phyloP scores from a whole-genome alignment of 1,140 invertebrate genomes.

The Drosophila repleta region DNA sequence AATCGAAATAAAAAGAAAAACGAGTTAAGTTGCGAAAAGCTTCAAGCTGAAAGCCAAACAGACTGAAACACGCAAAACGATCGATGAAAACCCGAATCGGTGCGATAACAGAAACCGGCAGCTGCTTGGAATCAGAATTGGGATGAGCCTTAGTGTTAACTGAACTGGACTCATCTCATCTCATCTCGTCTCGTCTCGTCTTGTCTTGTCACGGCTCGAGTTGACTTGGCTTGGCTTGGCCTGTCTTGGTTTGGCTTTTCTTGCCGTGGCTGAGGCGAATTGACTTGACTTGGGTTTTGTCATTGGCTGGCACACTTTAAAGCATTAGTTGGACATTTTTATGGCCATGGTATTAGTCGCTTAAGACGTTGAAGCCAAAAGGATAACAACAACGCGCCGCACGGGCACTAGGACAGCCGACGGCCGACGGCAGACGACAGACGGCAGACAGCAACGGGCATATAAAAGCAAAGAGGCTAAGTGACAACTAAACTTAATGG shows the following conservation, averaged over 20 bases:
- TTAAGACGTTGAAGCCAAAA: slow-evolving; percentile 82
- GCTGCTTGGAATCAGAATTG: slow-evolving; percentile 16
- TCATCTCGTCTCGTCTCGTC: slow-evolving; percentile 15
- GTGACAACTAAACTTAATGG: slow-evolving; percentile 83
- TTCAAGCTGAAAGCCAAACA: slow-evolving; percentile 78
- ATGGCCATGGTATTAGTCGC: slow-evolving; percentile 81
- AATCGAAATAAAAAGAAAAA: slow-evolving; percentile 54
- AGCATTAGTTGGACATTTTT: slow-evolving; percentile 82
- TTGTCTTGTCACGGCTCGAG: too few species aligned
- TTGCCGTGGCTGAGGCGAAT: slow-evolving; percentile 27
- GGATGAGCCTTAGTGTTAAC: slow-evolving; percentile 3
- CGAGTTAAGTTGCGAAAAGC: slow-evolving; percentile 55
- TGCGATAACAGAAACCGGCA: slow-evolving; percentile 29
- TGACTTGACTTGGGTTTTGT: slow-evolving; percentile 44
- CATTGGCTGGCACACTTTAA: slow-evolving; percentile 78
- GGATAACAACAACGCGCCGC: slow-evolving; percentile 76
- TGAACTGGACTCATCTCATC: slow-evolving; percentile 12
- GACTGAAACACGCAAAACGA: slow-evolving; percentile 60
- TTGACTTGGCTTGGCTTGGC: background rate
- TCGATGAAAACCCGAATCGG: slow-evolving; percentile 55
- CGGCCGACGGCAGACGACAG: slow-evolving; percentile 15
- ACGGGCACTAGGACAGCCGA: slow-evolving; percentile 46
- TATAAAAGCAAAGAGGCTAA: slow-evolving; percentile 83
- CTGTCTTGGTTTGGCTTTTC: background rate
- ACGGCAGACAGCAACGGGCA: slow-evolving; percentile 50